Evolutionary conservation across 2,797 vertebrate genomes (phyloP).

Genomic region (Sarcoramphus papa): DNA sequence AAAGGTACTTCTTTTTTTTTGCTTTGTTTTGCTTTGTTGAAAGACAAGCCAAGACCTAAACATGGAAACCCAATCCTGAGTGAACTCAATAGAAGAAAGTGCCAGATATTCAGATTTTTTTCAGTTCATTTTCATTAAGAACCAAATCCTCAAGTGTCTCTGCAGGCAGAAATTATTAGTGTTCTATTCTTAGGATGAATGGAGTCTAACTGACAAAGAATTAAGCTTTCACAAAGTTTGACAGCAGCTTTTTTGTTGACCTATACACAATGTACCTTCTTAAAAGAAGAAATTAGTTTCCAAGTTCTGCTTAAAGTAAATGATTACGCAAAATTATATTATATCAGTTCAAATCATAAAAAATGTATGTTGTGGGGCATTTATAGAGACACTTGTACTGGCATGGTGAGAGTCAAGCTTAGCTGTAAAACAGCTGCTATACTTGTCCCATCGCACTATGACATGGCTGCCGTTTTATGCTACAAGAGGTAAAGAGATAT

Average conservation of each 20-base stretch:
- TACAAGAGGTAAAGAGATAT: neutral
- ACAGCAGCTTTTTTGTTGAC: conserved; percentile 48
- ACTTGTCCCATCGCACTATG: neutral
- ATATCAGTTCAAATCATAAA: neutral
- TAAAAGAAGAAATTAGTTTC: neutral
- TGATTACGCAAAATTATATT: neutral
- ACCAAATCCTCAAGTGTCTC: conserved; percentile 49
- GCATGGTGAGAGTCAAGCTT: neutral
- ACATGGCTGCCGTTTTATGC: neutral
- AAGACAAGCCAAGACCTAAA: conserved; percentile 32
- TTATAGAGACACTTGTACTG: neutral
- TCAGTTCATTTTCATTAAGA: conserved; percentile 59
- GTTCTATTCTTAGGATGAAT: conserved; percentile 63
- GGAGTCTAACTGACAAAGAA: conserved; percentile 39
- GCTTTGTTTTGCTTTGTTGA: neutral
- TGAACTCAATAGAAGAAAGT: conserved; percentile 41
- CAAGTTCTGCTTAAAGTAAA: neutral
- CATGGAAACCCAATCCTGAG: conserved; percentile 43
- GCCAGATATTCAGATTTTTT: conserved; percentile 29
- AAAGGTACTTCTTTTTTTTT: neutral
- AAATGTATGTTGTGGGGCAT: neutral
- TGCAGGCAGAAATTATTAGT: conserved; percentile 64
- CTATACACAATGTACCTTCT: neutral
- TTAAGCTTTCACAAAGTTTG: conserved; percentile 40
- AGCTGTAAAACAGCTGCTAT: neutral